Base-by-base conservation (phyloP, 1,140 invertebrate genomes). In the Charaxes varanes region DNA sequence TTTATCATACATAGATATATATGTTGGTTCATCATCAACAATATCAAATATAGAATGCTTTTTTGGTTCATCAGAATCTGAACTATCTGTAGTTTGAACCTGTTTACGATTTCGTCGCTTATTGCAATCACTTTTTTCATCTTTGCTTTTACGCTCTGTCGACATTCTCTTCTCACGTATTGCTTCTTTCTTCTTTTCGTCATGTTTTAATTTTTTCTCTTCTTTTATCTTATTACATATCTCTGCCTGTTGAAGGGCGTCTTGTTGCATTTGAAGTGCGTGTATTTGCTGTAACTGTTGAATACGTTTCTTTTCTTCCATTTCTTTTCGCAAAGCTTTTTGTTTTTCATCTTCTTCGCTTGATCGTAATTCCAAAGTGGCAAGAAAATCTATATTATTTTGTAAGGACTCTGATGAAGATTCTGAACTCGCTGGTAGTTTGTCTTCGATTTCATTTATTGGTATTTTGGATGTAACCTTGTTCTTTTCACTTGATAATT, bases 1-100 rank as follows among this genome's bases (percentile, higher is more conserved):
- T 83, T 98, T 98, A 70, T 98, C 97, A 74, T 99, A 99, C 97
- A 99, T 99, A 17, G 96, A 98, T 42, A 97, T 95, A 66, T 97
- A 97, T 6, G 91, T 91, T 2, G 94, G 94, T 46, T 93, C 94
- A 59, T 96, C 94, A 60, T 95, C 93, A 12, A 94, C 89, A 42
- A 95, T 94, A 66, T 96, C 94, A 77, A 95, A 96, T 53, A 95
- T 95, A n/a, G 94, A 96, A 84, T 94, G 93, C 78, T 94, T 94
- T 68, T 95, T 91, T 26, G 90, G 89, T 66, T 92, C 92, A 57
- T 93, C 92, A 18, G 91, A 91, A 59, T 90, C 87, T 6, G 86
- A 86, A 40, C 85, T 89, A 33, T 89, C 88, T 13, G 86, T 87
- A 52, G 84, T 87, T 34, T 87, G 86, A 18, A 74, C 78, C 15